A percentile compares a stretch with the other conserved stretches of the same genome.
Evolutionary conservation across 2,113 vertebrate species (phyloP).

Genomic region (Erinaceus europaeus): DNA sequence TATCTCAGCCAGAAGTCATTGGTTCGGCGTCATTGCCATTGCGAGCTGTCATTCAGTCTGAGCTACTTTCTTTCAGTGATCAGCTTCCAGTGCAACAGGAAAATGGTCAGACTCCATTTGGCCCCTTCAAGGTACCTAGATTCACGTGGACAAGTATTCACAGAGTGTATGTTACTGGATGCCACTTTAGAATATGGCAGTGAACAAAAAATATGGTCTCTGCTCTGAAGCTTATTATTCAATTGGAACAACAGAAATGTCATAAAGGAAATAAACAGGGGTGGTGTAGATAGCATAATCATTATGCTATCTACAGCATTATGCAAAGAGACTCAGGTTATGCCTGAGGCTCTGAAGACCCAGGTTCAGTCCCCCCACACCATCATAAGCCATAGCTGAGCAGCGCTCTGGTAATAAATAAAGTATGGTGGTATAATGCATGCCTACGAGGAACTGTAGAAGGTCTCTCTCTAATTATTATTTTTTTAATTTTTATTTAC

Average conservation of each 20-base stretch:
- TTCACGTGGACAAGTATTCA: not conserved
- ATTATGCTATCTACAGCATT: no score
- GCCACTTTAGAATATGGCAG: not conserved
- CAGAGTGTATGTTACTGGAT: not conserved
- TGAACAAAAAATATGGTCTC: not conserved
- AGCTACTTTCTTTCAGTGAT: slow-evolving; percentile 80
- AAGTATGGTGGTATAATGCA: no score
- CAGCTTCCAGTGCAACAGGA: slow-evolving; percentile 84
- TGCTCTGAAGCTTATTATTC: not conserved
- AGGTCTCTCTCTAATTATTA: no score
- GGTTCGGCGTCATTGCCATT: slow-evolving; percentile 86
- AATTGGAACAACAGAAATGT: not conserved
- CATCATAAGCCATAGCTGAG: no score
- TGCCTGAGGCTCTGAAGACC: no score
- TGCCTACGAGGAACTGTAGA: no score
- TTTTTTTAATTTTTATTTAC: no score
- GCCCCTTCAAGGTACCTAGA: slow-evolving; percentile 88
- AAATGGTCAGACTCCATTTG: slow-evolving; percentile 74
- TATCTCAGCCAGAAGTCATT: slow-evolving; percentile 84
- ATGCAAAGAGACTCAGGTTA: not conserved
- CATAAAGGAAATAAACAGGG: not conserved
- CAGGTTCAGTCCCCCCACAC: no score
- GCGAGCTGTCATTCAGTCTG: slow-evolving; percentile 83
- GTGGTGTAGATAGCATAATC: no score
- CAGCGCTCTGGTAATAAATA: no score